These are phyloP conservation scores for Crotalus tigris DNA, from an alignment of 2,113 vertebrate genomes.

Conservation along the genomic window DNA sequence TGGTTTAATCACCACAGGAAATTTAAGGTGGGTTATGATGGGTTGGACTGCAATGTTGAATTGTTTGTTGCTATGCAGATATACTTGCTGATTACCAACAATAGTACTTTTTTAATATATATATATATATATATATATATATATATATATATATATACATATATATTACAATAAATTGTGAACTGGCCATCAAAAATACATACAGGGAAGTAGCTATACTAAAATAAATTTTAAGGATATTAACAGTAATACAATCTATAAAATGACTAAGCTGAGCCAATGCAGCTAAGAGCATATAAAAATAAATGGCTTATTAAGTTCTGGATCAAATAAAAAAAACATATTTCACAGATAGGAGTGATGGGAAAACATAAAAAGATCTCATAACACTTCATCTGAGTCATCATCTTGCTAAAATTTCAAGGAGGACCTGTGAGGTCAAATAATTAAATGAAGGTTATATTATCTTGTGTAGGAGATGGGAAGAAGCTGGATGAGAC, in stretches of 20 bases:
- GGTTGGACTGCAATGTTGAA: not conserved
- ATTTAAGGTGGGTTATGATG: not conserved
- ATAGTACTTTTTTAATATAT: not conserved
- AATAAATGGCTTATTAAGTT: not conserved
- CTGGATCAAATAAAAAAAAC: not conserved
- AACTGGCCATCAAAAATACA: not conserved
- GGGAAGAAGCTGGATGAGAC: not conserved
- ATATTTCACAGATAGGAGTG: not conserved
- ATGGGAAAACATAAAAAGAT: not conserved
- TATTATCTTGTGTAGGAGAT: not conserved
- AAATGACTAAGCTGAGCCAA: not conserved
- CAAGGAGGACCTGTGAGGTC: not conserved
- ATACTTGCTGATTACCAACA: not conserved
- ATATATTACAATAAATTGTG: not conserved
- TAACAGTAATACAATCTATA: not conserved
- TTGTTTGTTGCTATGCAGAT: not conserved
- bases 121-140: no score
- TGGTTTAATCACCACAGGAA: not conserved
- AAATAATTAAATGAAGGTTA: not conserved
- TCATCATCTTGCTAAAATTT: not conserved
- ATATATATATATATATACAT: no score
- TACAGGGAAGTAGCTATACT: not conserved
- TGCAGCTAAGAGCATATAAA: not conserved
- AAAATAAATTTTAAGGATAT: not conserved
- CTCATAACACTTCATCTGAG: not conserved